Conservation (phyloP, 2,888 invertebrate species). For the Sepioteuthis lessoniana region DNA sequence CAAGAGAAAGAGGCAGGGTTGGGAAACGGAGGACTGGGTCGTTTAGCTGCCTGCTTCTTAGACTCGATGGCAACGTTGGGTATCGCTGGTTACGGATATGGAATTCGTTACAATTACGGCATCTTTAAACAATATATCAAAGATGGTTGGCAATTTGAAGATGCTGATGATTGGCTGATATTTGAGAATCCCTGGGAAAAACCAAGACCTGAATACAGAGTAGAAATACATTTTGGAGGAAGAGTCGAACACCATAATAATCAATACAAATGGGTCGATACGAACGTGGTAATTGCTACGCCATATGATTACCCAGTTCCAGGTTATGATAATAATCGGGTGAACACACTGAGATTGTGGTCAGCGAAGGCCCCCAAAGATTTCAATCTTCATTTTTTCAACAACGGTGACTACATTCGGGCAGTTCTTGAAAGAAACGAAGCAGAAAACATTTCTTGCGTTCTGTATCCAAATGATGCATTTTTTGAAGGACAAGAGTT, state of each 20-base stretch:
- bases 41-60: slow-evolving; percentile 44
- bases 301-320: slow-evolving; percentile 99
- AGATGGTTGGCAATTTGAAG: slow-evolving; percentile 46
- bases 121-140: slow-evolving; percentile 41
- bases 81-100: slow-evolving; percentile 46
- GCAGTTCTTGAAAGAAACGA: slow-evolving; percentile 97
- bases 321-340: slow-evolving; percentile 97
- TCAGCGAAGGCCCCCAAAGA: slow-evolving; percentile 95
- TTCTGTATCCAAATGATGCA: slow-evolving; percentile 98
- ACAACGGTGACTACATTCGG: slow-evolving; percentile 97
- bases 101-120: slow-evolving; percentile 47
- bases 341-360: slow-evolving; percentile 97
- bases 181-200: slow-evolving; percentile 38
- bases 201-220: not conserved
- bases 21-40: slow-evolving; percentile 45
- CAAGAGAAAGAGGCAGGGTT: slow-evolving; percentile 34
- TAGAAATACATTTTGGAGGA: not conserved
- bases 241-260: slow-evolving; percentile 76
- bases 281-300: slow-evolving; percentile 89
- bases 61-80: slow-evolving; percentile 49
- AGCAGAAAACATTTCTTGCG: slow-evolving; percentile 97
- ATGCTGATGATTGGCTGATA: slow-evolving; percentile 36
- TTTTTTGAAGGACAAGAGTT: slow-evolving; percentile 98
- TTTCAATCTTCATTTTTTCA: slow-evolving; percentile 96
- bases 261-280: not conserved